Evolutionary conservation across 2,888 invertebrate genomes (phyloP), one percentile per base, ranked within the genome.

Genomic region (Caenorhabditis plicata): DNA sequence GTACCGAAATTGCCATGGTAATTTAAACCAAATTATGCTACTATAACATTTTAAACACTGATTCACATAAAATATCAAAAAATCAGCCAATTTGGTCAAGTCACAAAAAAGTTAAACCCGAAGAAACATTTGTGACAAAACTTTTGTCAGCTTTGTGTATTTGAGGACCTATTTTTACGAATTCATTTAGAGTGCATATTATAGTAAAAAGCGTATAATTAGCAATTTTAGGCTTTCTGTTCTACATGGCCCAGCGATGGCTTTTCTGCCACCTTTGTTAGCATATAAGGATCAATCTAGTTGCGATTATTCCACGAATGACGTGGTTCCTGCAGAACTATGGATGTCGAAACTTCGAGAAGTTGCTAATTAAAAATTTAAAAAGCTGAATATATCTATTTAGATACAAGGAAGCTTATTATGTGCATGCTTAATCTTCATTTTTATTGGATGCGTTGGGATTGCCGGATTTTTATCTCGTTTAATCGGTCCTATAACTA

Each of bases 401-500:
- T 49, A 77, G 77, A 68, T 79, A 11, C 65, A 66, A 44, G 78
- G 78, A 32, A 69, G 69, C 35, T 65, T 78, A 2, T 42, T 77
- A 1, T 35, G 52, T 2, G 75, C 78, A 17, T 76, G 76, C 31
- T 20, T 68, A n/a, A 51, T 73, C 20, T 68, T 80, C 46, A 60
- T 77, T 7, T 9, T 75, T 15, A 51, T 76, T 27, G 78, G 79
- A 17, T 43, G 52, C 15, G 73, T 69, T 7, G 78, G 78, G 23
- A 35, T 75, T 3, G 69, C 77, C n/a, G 78, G 78, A 11, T 44
- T 64, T 11, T 50, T 78, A 7, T 56, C 77, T 17, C 63, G 58
- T 17, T 66, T 70, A 27, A 65, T 80, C 26, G 78, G 78, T 8
- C 78, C 78, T 0, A 52, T 80, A 29, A 80, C 79, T 9, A 74